These are phyloP conservation scores for Grantiella picta DNA, from an alignment of 2,113 vertebrate genomes.

Conservation along the genomic window DNA sequence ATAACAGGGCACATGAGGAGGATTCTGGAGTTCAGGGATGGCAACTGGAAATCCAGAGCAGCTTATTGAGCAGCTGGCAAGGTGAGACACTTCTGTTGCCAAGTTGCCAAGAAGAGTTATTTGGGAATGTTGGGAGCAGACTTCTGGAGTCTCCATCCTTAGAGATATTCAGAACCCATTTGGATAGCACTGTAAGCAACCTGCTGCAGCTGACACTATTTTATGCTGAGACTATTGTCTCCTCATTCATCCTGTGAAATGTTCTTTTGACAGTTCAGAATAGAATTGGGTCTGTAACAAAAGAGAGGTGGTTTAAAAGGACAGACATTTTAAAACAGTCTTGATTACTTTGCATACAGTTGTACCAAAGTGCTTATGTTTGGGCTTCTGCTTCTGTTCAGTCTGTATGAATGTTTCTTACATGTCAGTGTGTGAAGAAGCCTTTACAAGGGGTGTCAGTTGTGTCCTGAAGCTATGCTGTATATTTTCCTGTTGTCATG, in stretches of 20 bases:
- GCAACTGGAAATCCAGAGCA: neutral
- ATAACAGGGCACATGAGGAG: neutral
- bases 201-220: neutral
- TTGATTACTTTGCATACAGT: fast-evolving
- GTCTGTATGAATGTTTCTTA: neutral
- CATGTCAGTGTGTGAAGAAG: neutral
- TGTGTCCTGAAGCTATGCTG: neutral
- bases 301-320: neutral
- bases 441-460: neutral
- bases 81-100: neutral
- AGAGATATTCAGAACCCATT: neutral
- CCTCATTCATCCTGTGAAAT: neutral
- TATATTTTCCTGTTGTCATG: neutral
- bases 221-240: neutral
- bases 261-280: neutral
- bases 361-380: neutral
- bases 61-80: neutral
- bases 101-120: neutral
- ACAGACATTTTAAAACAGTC: neutral
- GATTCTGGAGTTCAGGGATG: neutral
- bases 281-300: neutral
- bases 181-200: neutral
- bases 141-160: neutral
- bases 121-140: neutral
- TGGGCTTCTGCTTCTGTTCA: neutral